Conservation (phyloP, 1,140 invertebrate species). For the Cardiocondyla obscurior region DNA sequence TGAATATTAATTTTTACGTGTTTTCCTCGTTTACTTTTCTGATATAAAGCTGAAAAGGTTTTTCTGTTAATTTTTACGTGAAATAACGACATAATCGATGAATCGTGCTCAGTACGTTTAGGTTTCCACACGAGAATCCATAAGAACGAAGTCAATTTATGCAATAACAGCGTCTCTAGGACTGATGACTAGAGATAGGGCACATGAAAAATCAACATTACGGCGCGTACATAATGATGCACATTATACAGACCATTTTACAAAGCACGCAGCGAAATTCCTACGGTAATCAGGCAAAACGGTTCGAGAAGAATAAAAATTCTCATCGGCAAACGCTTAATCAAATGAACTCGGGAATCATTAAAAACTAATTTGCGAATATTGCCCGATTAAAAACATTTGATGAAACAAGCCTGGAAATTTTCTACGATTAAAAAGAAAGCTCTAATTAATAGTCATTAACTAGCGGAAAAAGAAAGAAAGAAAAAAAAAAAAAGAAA, state of each 20-base stretch:
- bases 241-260: not conserved
- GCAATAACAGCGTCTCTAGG: not conserved
- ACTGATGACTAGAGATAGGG: conserved; percentile 27
- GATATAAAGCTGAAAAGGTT: not conserved
- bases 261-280: not conserved
- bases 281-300: not conserved
- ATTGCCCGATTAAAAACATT: not conserved
- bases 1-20: not conserved
- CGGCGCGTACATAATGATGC: not conserved
- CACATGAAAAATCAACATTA: conserved; percentile 39
- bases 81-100: not conserved
- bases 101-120: not conserved
- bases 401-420: not conserved
- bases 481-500: too few species aligned
- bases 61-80: not conserved
- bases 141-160: conserved; percentile 16
- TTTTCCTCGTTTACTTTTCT: not conserved
- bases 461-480: not conserved
- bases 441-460: too few species aligned
- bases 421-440: too few species aligned
- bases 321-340: not conserved
- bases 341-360: not conserved
- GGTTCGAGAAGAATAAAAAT: not conserved
- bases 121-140: not conserved
- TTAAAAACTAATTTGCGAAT: not conserved